These are phyloP conservation scores for Pleuronectes platessa DNA, from an alignment of 2,113 vertebrate species.

Conservation along the genomic window DNA sequence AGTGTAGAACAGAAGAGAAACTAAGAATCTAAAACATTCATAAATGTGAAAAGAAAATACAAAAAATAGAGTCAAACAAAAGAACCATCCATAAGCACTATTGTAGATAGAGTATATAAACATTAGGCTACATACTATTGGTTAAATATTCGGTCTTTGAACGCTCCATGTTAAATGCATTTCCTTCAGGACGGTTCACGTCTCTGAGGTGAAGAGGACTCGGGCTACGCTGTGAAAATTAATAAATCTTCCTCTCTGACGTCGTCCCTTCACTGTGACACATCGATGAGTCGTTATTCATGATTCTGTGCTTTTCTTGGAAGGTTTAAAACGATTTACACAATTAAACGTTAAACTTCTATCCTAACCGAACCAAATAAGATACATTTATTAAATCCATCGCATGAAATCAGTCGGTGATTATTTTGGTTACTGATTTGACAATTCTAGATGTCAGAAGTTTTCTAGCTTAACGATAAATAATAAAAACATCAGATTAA, in stretches of 20 bases:
- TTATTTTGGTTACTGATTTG: too few relatives aligned
- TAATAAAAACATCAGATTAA: not conserved
- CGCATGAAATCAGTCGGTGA: not conserved
- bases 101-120: slow-evolving; percentile 47
- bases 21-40: slow-evolving; percentile 43
- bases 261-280: not conserved
- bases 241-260: too few relatives aligned
- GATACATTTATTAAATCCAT: not conserved
- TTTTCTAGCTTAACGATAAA: not conserved
- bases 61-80: slow-evolving; percentile 27
- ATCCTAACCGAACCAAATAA: not conserved
- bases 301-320: not conserved
- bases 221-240: too few relatives aligned
- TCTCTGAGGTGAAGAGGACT: too few relatives aligned
- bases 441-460: too few relatives aligned
- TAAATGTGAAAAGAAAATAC: slow-evolving; percentile 3
- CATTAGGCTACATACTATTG: slow-evolving; percentile 54
- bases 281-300: not conserved
- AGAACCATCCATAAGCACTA: slow-evolving; percentile 33
- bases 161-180: not conserved
- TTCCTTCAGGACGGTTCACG: too few relatives aligned
- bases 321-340: slow-evolving; percentile 2
- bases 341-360: not conserved
- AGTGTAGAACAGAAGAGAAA: slow-evolving; percentile 1
- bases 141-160: slow-evolving; percentile 37